Evolutionary conservation across 2,888 invertebrate genomes (phyloP).

Genomic region (Tetrapedia diversipes): DNA sequence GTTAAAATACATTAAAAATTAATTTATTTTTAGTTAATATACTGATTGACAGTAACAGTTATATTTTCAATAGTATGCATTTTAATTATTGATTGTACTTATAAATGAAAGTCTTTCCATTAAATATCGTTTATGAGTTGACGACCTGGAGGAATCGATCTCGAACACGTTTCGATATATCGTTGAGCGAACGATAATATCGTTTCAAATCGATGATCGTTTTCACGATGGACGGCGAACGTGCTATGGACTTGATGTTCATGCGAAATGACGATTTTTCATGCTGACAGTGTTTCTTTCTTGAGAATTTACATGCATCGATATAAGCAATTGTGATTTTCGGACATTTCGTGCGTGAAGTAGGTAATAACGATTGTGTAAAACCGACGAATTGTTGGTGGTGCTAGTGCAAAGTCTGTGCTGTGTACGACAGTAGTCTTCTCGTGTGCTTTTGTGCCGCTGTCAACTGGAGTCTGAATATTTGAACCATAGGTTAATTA

Average conservation of each 20-base stretch:
- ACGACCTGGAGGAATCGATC: constrained; percentile 28
- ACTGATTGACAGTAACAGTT: neutral
- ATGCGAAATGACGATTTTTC: constrained; percentile 67
- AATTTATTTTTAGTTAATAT: neutral
- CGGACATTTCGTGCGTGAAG: constrained; percentile 8
- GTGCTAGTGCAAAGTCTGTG: constrained; percentile 52
- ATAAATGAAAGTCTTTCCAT: neutral
- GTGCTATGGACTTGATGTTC: constrained; percentile 76
- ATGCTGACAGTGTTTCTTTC: constrained; percentile 57
- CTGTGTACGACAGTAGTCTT: constrained; percentile 50
- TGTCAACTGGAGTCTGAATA: constrained; percentile 45
- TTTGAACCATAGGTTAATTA: constrained; percentile 18
- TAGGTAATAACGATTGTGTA: constrained; percentile 17
- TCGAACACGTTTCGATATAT: constrained; percentile 54
- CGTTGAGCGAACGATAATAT: constrained; percentile 51
- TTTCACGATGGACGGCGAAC: constrained; percentile 78
- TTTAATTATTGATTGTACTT: neutral
- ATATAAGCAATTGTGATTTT: constrained; percentile 20
- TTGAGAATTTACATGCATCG: constrained; percentile 19
- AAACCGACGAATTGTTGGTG: constrained; percentile 41
- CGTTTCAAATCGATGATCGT: constrained; percentile 60
- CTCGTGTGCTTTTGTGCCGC: constrained; percentile 55
- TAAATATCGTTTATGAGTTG: neutral
- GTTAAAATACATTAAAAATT: constrained; percentile 6
- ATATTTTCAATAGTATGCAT: neutral